These are phyloP conservation scores for Mycetomoellerius zeteki DNA, from an alignment of 1,140 invertebrate species.

Conservation along the genomic window DNA sequence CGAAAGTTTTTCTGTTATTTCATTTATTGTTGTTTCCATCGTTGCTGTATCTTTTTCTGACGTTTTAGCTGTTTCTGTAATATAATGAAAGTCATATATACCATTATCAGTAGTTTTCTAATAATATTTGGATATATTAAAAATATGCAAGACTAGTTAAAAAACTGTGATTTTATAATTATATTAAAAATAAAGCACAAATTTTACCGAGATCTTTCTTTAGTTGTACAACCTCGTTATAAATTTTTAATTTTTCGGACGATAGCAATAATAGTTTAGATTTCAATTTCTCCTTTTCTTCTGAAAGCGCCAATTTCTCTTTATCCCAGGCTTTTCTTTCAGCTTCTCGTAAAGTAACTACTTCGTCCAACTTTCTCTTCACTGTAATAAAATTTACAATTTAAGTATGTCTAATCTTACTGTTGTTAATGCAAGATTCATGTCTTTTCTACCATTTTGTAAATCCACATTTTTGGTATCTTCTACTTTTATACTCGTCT, in stretches of 20 bases:
- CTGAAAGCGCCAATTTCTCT: slow-evolving; percentile 88
- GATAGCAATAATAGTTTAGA: slow-evolving; percentile 86
- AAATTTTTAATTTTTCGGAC: slow-evolving; percentile 85
- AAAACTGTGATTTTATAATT: neutral
- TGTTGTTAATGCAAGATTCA: slow-evolving; percentile 19
- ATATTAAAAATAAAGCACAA: slow-evolving; percentile 15
- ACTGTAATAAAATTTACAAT: slow-evolving; percentile 70
- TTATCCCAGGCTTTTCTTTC: slow-evolving; percentile 86
- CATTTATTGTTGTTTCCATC: slow-evolving; percentile 81
- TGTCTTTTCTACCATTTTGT: slow-evolving; percentile 74
- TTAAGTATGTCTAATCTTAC: slow-evolving; percentile 8
- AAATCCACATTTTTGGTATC: slow-evolving; percentile 84
- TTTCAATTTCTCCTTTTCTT: slow-evolving; percentile 88
- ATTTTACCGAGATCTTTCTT: slow-evolving; percentile 84
- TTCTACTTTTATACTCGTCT: slow-evolving; percentile 80
- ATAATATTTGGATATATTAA: neutral
- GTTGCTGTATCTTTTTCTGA: slow-evolving; percentile 82
- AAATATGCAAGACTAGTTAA: slow-evolving; percentile 3
- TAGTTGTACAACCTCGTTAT: slow-evolving; percentile 83
- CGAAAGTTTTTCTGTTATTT: slow-evolving; percentile 82
- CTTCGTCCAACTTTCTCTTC: slow-evolving; percentile 88
- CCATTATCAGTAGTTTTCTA: slow-evolving; percentile 5
- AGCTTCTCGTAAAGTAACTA: slow-evolving; percentile 87
- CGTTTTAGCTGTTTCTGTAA: slow-evolving; percentile 79
- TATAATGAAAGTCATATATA: slow-evolving; percentile 18